Evolutionary conservation across 23 tunicate genomes (phyloP), one percentile per base, ranked within the genome.

Genomic region (Styela plicata): DNA sequence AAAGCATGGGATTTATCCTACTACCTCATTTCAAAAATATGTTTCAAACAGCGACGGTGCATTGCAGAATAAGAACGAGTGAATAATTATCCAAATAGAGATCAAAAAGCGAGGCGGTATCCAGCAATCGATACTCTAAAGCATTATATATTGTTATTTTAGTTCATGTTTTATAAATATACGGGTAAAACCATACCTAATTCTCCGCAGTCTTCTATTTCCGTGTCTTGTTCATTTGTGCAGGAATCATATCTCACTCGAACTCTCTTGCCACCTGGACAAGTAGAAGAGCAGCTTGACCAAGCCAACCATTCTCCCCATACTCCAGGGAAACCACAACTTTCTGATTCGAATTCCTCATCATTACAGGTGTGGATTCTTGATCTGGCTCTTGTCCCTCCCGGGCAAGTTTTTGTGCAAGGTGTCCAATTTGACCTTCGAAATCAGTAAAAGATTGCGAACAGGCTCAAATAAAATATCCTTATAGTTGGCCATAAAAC

Each of bases 281-380:
- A 96, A 36, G 99, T 87, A 25, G 83, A 62, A n/a, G 99, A 91
- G 71, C 99, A 96, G 27, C 85, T 63, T 18, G 93, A 87, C 99
- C 99, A 96, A 5, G 82, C 69, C 19, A 74, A 36, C 44, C 92
- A 85, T 2, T 80, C 80, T 24, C 31, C 26, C 79, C 61, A 95
- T 19, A 16, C 52, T 3, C 96, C 99, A 5, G 90, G 97, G 10
- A 52, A 24, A 16, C 81, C 81, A 67, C 99, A 96, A 20, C 82
- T 31, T 61, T 69, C 76, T 0, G 65, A 31, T 53, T 96, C 94
- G 44, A 35, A 63, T 23, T 85, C 74, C 3, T 69, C 86, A 22
- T 7, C 61, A 10, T 44, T 33, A 28, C 90, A 86, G 20, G 86
- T 53, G 69, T 86, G 90, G 7, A 24, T 25, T 69, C 90, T 67